Evolutionary conservation across 1,140 invertebrate species (phyloP), one percentile per base, ranked within the genome.

Genomic region (Lysiphlebus fabarum): DNA sequence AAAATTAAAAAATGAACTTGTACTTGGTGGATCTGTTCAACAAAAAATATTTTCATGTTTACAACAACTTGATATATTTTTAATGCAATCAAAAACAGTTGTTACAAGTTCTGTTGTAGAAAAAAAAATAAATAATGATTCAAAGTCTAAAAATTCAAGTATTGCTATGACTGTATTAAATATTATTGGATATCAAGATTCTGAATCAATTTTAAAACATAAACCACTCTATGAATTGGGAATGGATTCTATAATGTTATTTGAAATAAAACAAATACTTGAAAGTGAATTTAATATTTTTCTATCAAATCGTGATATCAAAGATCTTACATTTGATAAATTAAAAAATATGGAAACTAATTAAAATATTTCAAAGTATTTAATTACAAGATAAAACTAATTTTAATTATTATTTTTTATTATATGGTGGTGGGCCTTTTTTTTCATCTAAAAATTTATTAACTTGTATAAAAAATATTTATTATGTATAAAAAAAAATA

Each of bases 221-320:
- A 83, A 87, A 1, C 90, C 86, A 14, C 79, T 99, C 6, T 90
- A 90, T 9, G 96, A 98, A 73, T 82, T 99, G 6, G 96, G 96
- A 49, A 93, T 99, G 86, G 96, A 99, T 70, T 98, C 95, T 0
- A 79, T 99, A 41, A 98, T 99, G 95, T 94, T 93, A 55, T 93
- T 96, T 0, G 96, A 99, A 82, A 94, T 99, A 61, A 98, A 98
- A 78, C 95, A 98, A 74, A 94, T 91, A 0, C 78, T 99, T 7
- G 95, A 98, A 74, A 84, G 94, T 53, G 92, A 92, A 65, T 96
- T 90, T 76, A 93, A 97, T 74, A 72, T 97, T 36, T 85, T 92
- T 0, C 75, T 98, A 12, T 89, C 90, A 41, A 87, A 93, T 47
- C 88, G 90, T 69, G 94, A 98, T 74, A 95, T 99, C 66, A 85